A percentile compares a stretch with the other conserved stretches of the same genome.
Conservation (phyloP, 2,888 invertebrate species). For the Sesamia inferens region DNA sequence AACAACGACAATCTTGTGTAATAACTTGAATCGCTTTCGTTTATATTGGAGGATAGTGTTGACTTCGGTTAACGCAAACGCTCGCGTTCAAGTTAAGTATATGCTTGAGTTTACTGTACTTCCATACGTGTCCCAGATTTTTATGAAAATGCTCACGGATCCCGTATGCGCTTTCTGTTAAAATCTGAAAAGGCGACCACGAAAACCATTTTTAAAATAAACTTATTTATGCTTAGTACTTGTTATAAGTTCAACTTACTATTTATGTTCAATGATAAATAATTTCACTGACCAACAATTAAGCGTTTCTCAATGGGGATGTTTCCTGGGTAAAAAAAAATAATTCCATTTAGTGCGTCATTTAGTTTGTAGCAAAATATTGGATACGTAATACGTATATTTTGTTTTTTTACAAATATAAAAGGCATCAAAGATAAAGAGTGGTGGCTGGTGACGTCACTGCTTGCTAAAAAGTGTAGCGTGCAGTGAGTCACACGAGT, state of each 20-base stretch:
- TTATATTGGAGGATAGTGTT: slow-evolving; percentile 43
- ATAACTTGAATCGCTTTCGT: slow-evolving; percentile 54
- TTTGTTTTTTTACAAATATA: no score
- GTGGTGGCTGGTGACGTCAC: no score
- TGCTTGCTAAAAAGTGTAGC: no score
- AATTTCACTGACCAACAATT: background rate
- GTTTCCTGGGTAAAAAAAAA: no score
- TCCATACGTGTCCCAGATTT: background rate
- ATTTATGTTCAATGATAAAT: background rate
- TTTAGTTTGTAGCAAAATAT: no score
- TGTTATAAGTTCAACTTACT: background rate
- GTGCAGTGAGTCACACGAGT: no score
- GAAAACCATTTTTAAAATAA: background rate
- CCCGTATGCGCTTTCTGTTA: background rate
- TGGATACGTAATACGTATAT: no score
- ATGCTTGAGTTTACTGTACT: slow-evolving; percentile 5
- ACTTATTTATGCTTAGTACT: background rate
- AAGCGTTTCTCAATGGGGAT: background rate
- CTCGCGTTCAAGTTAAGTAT: slow-evolving; percentile 13
- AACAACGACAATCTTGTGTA: slow-evolving; percentile 55
- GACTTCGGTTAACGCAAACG: slow-evolving; percentile 22
- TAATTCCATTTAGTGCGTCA: no score
- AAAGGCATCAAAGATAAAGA: no score
- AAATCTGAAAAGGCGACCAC: background rate
- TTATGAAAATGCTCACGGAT: background rate